Evolutionary conservation across 2,113 vertebrate species (phyloP).

Genomic region (Passer domesticus): DNA sequence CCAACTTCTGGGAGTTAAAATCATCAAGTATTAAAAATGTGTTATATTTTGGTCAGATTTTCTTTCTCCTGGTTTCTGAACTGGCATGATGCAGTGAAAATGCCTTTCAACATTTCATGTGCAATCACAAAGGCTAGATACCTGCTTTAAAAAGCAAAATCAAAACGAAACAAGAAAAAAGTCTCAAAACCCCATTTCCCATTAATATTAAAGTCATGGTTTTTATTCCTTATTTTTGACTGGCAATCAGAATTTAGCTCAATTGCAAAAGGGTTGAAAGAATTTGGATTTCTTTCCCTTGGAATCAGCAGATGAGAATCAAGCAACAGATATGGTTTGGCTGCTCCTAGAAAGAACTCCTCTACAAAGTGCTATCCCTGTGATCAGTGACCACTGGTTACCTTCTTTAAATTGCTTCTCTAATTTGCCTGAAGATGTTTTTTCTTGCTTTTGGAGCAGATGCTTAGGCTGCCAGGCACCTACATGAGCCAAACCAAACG

Average conservation of each 20-base stretch:
- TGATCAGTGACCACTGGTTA: not conserved
- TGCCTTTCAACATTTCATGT: not conserved
- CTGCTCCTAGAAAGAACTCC: not conserved
- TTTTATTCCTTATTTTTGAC: not conserved
- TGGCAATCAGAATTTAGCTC: not conserved
- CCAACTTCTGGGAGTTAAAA: not conserved
- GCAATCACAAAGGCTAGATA: not conserved
- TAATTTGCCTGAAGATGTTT: not conserved
- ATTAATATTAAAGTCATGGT: not conserved
- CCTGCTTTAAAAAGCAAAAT: not conserved
- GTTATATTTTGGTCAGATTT: not conserved
- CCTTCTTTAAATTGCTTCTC: not conserved
- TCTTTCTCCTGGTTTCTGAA: not conserved
- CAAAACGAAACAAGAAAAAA: not conserved
- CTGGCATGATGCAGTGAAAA: not conserved
- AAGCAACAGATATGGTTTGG: not conserved
- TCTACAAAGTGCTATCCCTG: not conserved
- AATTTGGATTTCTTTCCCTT: not conserved
- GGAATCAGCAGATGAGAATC: not conserved
- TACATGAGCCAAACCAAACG: not conserved
- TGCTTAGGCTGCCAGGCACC: not conserved
- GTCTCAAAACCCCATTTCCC: not conserved
- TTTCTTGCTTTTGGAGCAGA: not conserved
- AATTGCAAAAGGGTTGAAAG: not conserved
- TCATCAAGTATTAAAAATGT: not conserved